Evolutionary conservation across 2,888 invertebrate species (phyloP).

Genomic region (Scaptodrosophila latifasciaeformis): DNA sequence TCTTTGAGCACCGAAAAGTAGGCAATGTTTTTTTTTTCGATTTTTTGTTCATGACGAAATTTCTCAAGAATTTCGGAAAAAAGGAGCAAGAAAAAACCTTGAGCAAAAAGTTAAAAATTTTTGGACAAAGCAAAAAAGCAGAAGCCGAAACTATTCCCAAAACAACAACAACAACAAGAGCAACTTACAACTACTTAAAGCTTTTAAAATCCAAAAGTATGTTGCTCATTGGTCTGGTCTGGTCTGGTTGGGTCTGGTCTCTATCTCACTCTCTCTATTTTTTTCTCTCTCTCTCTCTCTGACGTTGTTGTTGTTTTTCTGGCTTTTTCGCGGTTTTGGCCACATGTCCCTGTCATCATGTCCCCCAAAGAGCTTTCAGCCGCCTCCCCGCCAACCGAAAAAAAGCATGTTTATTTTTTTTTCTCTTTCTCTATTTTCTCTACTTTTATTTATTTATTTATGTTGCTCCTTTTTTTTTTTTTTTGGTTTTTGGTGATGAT

Average conservation of each 20-base stretch:
- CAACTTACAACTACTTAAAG: background rate
- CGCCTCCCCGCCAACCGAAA: no score
- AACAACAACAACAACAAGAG: no score
- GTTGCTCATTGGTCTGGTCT: conserved; percentile 15
- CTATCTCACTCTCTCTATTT: conserved; percentile 20
- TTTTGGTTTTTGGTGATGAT: no score
- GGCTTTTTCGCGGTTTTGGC: conserved; percentile 66
- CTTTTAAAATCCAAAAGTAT: conserved; percentile 11
- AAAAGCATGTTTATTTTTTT: background rate
- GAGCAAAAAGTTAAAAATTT: no score
- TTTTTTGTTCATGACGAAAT: no score
- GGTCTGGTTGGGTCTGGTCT: conserved; percentile 24
- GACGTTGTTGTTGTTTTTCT: conserved; percentile 17
- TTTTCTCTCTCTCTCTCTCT: conserved; percentile 14
- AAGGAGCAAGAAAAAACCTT: no score
- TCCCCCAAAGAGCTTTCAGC: no score
- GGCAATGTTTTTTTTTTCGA: no score
- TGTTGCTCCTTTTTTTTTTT: conserved; percentile 3
- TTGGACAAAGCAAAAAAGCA: no score
- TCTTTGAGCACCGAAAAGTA: no score
- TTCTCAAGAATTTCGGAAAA: no score
- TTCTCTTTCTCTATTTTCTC: background rate
- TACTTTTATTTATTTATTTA: conserved; percentile 1
- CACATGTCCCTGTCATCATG: conserved; percentile 44
- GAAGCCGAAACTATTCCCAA: background rate